A percentile compares a stretch with the other conserved stretches of the same genome.
Conservation (phyloP, 2,113 vertebrate genomes). For the Carollia perspicillata region DNA sequence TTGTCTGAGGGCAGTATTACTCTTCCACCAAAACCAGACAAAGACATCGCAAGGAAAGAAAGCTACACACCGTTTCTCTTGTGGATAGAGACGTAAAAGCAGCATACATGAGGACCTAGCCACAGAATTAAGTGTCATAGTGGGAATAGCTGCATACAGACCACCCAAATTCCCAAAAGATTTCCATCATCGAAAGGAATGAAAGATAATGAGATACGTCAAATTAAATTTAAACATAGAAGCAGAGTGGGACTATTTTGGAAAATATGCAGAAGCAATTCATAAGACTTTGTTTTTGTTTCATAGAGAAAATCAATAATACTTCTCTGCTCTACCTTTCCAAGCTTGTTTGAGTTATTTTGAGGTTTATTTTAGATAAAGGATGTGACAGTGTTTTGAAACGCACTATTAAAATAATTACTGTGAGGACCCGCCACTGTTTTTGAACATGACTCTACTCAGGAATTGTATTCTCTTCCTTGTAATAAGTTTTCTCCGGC, state of each 20-base stretch:
- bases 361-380: constrained; percentile 24
- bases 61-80: background rate
- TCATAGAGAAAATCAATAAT: background rate
- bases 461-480: background rate
- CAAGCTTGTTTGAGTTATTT: background rate
- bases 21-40: background rate
- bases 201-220: background rate
- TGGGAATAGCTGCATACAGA: background rate
- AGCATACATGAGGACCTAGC: background rate
- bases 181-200: background rate
- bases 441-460: background rate
- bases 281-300: constrained; percentile 10
- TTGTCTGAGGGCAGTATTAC: background rate
- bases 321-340: background rate
- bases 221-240: background rate
- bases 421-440: background rate
- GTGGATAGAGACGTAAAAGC: background rate
- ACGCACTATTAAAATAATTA: background rate
- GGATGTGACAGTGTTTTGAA: background rate
- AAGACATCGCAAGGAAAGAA: background rate
- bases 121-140: background rate
- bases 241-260: background rate
- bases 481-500: background rate
- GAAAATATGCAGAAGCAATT: background rate
- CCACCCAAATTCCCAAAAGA: background rate